Evolutionary conservation across 2,888 invertebrate genomes (phyloP), one percentile per base, ranked within the genome.

Genomic region (Andrena bicolor): DNA sequence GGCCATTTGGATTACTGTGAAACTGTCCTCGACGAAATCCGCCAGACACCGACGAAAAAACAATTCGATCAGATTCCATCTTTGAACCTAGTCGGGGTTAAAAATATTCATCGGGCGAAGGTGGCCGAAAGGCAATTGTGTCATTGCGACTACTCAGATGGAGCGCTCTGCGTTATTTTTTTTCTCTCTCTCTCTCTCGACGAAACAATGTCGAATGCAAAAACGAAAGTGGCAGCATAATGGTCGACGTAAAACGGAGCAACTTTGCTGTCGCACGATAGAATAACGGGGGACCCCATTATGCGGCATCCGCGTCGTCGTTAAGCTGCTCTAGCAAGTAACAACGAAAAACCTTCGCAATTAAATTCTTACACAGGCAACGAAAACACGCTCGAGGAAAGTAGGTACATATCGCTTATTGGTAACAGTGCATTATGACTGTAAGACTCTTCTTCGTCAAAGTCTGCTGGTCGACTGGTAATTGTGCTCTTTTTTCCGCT

Each of bases 261-360:
- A 35, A 53, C 58, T 72, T 61, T 65, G 32, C 70, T 53, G 8
- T 49, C 35, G 51, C 58, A 23, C n/a, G 68, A 82, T 77, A 79
- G 76, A 83, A 80, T 56, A 72, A 48, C 53, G 65, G 76, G 74
- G 56, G 73, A 66, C 72, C 64, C 30, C 56, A 64, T 66, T 72
- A 61, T 63, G 60, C 49, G 53, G 63, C 58, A 68, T 73, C 73
- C 58, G 58, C 49, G 65, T 81, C 82, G 82, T 80, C 79, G 81
- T 76, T 85, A 86, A 78, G 58, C 84, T 84, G 82, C 41, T 41
- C 16, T 41, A 41, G 13, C 41, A 68, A 86, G 87, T 90, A 90
- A 90, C 86, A 80, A 85, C 78, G 78, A 64, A 73, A 82, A 86
- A 84, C 78, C 80, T 69, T 86, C 73, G 88, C 88, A 89, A 89